These are phyloP conservation scores for Phylloscopus collybita DNA, from an alignment of 2,797 vertebrate species.

Conservation along the genomic window DNA sequence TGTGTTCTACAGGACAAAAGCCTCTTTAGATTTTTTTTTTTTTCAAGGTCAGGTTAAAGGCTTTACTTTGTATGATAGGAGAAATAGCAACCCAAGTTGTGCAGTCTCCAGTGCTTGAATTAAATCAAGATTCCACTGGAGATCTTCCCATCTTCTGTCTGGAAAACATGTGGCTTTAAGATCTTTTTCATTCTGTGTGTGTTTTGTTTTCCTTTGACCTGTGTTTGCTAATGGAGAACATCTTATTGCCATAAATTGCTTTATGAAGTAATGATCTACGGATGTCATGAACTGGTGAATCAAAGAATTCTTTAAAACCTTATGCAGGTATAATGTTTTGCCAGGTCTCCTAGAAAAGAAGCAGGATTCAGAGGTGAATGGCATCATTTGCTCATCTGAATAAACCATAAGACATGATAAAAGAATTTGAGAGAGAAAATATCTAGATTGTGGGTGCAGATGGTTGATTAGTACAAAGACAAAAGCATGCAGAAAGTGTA, in stretches of 20 bases:
- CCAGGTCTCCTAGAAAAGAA: neutral
- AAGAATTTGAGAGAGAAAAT: neutral
- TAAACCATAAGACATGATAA: neutral
- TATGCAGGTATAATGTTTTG: neutral
- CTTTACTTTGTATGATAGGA: neutral
- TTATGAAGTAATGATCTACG: neutral
- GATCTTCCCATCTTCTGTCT: conserved; percentile 37
- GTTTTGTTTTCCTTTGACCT: conserved; percentile 24
- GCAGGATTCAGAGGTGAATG: neutral
- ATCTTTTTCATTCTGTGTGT: conserved; percentile 5
- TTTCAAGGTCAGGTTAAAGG: conserved; percentile 31
- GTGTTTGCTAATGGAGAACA: neutral
- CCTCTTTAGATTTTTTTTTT: neutral
- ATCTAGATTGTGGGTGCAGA: neutral
- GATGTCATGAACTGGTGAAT: conserved; percentile 24
- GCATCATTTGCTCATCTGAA: neutral
- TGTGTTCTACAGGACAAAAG: conserved; percentile 7
- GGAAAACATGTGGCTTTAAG: conserved; percentile 50
- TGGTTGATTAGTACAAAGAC: neutral
- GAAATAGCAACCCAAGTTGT: neutral
- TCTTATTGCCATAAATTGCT: neutral
- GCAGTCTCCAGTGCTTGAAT: conserved; percentile 36
- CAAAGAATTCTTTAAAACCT: conserved; percentile 12
- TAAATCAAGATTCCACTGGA: conserved; percentile 60
- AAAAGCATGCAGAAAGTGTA: neutral